Evolutionary conservation across 2,888 invertebrate genomes (phyloP), one percentile per base, ranked within the genome.

Genomic region (Escarpia spicata): DNA sequence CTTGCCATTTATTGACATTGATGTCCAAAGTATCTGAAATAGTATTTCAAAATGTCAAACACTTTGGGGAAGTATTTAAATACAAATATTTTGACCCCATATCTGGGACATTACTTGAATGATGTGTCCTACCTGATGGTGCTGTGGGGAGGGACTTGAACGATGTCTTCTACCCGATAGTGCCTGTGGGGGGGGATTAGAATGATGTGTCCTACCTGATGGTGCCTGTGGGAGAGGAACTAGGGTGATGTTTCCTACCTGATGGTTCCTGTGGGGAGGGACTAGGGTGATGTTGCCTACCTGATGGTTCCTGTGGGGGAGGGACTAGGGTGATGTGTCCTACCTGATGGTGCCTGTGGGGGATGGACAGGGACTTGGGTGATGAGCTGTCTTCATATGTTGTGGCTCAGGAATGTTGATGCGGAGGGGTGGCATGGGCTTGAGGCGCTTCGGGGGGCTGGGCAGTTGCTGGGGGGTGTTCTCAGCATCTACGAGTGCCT

Each of bases 401-500:
- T 75, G 75, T 26, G 75, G 75, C 6, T 75, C 75, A 26, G 75
- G 75, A 75, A 98, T 98, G 97, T 98, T 98, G 96, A 98, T 98
- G 94, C 98, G 97, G 92, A 98, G 97, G 8, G 98, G 98, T 60
- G 98, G 98, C 58, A 93, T 60, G 15, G 93, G 93, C 52, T 93
- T 94, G n/a, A 89, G 90, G 31, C 92, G 91, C 91, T 93, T 94
- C 10, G 93, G 93, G 43, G 93, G 93, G 90, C 92, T 92, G 75
- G 93, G 93, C 37, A 92, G 12, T 43, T 92, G 91, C 52, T 52
- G 45, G 10, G 93, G 93, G 92, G 90, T 97, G 95, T 98, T 37
- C 19, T 94, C 92, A 31, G 91, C 98, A 96, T 98, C 98, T 94
- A 99, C 98, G 96, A 99, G 97, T 93, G 98, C 99, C 97, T 98